A percentile compares a stretch with the other conserved stretches of the same genome.
phyloP scores from a whole-genome alignment of 1,140 invertebrate genomes.

The Camponotus vicinus region DNA sequence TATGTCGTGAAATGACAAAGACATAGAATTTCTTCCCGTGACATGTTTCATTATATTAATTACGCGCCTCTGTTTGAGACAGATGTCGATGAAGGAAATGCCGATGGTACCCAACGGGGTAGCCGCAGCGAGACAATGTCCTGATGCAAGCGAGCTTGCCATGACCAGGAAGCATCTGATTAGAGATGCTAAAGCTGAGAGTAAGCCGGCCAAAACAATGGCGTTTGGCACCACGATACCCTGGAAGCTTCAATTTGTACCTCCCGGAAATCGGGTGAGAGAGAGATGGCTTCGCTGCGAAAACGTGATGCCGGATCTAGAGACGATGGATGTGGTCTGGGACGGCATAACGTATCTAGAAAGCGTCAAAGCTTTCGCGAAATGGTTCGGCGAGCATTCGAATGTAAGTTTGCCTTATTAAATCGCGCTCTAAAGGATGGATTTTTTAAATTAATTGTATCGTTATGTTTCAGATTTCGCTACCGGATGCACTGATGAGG shows the following conservation, averaged over 20 bases:
- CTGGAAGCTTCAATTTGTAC: constrained; percentile 84
- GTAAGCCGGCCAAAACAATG: constrained; percentile 78
- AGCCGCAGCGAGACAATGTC: constrained; percentile 76
- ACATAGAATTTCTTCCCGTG: background rate
- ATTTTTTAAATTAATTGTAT: background rate
- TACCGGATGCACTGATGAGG: constrained; percentile 37
- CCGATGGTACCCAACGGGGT: constrained; percentile 77
- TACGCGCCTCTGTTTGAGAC: constrained; percentile 3
- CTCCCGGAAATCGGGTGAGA: constrained; percentile 85
- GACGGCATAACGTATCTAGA: constrained; percentile 86
- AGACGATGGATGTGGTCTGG: constrained; percentile 87
- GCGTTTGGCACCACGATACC: constrained; percentile 87
- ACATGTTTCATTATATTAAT: background rate
- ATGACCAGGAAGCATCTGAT: constrained; percentile 84
- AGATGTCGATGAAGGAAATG: constrained; percentile 78
- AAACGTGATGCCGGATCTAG: constrained; percentile 86
- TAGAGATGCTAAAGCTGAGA: constrained; percentile 85
- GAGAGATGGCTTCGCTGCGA: constrained; percentile 85
- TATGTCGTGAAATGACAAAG: too few relatives aligned
- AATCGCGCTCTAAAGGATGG: background rate
- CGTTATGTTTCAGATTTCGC: constrained; percentile 50
- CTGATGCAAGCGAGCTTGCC: constrained; percentile 81
- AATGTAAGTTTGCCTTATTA: constrained; percentile 62
- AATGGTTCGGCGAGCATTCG: constrained; percentile 77
- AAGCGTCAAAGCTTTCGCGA: constrained; percentile 78